Evolutionary conservation across 2,113 vertebrate species (phyloP).

Genomic region (Dasyurus viverrinus): DNA sequence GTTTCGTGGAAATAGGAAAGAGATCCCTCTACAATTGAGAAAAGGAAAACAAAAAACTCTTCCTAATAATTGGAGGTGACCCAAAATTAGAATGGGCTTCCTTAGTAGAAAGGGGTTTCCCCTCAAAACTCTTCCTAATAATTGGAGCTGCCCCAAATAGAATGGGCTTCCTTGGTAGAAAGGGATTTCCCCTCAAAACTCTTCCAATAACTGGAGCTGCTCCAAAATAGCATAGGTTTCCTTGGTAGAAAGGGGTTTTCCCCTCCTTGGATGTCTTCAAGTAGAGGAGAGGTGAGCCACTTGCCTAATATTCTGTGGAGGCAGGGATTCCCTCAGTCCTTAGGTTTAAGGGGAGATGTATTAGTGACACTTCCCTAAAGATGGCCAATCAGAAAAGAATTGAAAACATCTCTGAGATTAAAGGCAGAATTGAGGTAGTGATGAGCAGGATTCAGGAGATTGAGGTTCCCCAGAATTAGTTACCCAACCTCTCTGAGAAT

Average conservation of each 20-base stretch:
- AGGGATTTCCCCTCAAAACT: not conserved
- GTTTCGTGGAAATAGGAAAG: not conserved
- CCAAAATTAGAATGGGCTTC: not conserved
- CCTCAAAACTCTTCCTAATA: not conserved
- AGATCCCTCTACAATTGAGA: not conserved
- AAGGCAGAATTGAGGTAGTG: not conserved
- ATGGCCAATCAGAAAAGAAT: not conserved
- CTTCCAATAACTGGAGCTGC: not conserved
- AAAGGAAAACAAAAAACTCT: not conserved
- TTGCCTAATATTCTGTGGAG: not conserved
- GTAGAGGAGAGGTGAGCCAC: not conserved
- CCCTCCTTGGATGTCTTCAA: not conserved
- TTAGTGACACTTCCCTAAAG: not conserved
- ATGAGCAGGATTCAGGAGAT: not conserved
- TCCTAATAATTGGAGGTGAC: not conserved
- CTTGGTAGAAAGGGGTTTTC: not conserved
- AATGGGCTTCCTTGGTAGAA: not conserved
- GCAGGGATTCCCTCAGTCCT: not conserved
- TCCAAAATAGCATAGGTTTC: not conserved
- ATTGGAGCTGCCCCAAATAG: not conserved
- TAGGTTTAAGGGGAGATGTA: not conserved
- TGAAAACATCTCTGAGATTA: not conserved
- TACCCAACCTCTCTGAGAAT: too few species aligned
- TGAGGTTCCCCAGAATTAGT: too few species aligned
- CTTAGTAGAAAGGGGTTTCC: not conserved